Conservation (phyloP, 2,113 vertebrate species). For the Sus scrofa region T2T-Sscrofa CM000826.6:131694001-131694500, state of each 20-base stretch:
- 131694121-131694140: conserved; percentile 93
- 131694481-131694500: background rate
- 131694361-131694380: background rate
- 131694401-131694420: background rate
- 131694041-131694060: conserved; percentile 89
- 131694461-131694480: background rate
- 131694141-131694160: conserved; percentile 92
- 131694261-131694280: conserved; percentile 81
- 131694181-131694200: conserved; percentile 84
- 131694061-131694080: conserved; percentile 91
- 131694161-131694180: conserved; percentile 87
- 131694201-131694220: conserved; percentile 80
- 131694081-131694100: conserved; percentile 91
- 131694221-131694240: conserved; percentile 56
- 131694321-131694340: conserved; percentile 19
- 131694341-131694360: conserved; percentile 45
- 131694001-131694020: conserved; percentile 90
- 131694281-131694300: conserved; percentile 79
- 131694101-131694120: conserved; percentile 91
- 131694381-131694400: background rate
- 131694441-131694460: background rate
- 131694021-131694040: conserved; percentile 85
- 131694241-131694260: conserved; percentile 55
- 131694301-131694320: conserved; percentile 61
- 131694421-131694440: conserved; percentile 24